Conservation (phyloP, 2,797 vertebrate genomes). For the Allobates femoralis region DNA sequence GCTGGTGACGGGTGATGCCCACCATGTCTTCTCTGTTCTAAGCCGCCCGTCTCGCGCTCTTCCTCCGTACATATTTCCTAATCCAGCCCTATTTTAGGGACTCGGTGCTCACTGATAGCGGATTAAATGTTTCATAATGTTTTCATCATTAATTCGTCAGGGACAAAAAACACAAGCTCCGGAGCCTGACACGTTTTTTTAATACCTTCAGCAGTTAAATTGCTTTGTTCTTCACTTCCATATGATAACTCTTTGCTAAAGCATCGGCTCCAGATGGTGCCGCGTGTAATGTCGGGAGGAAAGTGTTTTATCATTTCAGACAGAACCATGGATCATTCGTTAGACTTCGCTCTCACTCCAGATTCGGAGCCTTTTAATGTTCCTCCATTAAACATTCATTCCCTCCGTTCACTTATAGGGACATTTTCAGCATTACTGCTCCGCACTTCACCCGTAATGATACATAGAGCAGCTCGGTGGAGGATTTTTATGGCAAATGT, state of each 20-base stretch:
- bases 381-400: conserved; percentile 71
- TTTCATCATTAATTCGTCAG: conserved; percentile 51
- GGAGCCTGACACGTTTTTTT: conserved; percentile 61
- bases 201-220: conserved; percentile 63
- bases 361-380: conserved; percentile 65
- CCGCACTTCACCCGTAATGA: conserved; percentile 9
- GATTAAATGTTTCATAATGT: conserved; percentile 51
- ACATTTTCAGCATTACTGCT: conserved; percentile 56
- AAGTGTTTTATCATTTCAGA: conserved; percentile 69
- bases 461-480: neutral
- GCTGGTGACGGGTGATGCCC: neutral
- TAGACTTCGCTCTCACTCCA: conserved; percentile 61
- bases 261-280: conserved; percentile 69
- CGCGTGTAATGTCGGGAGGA: conserved; percentile 67
- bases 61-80: neutral
- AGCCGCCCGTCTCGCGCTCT: neutral
- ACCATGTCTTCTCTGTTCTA: too few species aligned
- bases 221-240: conserved; percentile 66
- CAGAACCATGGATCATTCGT: conserved; percentile 68
- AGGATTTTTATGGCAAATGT: neutral
- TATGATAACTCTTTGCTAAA: conserved; percentile 64
- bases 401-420: conserved; percentile 33
- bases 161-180: conserved; percentile 26
- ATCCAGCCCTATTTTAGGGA: neutral
- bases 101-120: conserved; percentile 6